Conservation (phyloP, 1,140 invertebrate species). For the Coelopa frigida region DNA sequence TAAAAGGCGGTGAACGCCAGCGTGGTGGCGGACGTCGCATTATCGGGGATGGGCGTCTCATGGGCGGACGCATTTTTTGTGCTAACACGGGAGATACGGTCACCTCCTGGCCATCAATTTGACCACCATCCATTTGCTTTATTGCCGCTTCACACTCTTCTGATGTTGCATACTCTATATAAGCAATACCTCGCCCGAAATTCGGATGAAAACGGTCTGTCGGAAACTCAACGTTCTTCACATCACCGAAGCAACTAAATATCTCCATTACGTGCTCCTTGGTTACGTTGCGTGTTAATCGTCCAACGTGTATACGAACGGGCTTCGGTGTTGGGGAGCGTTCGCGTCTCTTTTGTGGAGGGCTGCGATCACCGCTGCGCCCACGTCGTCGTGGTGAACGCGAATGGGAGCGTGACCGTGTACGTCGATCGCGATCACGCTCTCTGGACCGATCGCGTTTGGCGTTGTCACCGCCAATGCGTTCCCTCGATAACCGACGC, state of each 20-base stretch:
- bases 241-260: conserved; percentile 83
- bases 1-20: conserved; percentile 55
- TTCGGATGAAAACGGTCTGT: conserved; percentile 79
- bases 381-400: conserved; percentile 33
- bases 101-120: conserved; percentile 89
- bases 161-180: conserved; percentile 87
- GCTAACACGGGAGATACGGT: conserved; percentile 84
- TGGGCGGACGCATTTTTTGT: conserved; percentile 60
- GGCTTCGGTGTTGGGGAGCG: conserved; percentile 78
- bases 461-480: not conserved
- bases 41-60: conserved; percentile 56
- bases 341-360: conserved; percentile 50
- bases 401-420: conserved; percentile 17
- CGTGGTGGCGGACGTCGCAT: conserved; percentile 53
- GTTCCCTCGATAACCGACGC: conserved; percentile 11
- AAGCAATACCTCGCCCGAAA: conserved; percentile 83
- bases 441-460: conserved; percentile 6
- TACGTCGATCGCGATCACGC: conserved; percentile 14
- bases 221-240: conserved; percentile 86
- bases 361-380: conserved; percentile 25
- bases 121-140: conserved; percentile 98
- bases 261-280: conserved; percentile 93
- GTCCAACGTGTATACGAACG: conserved; percentile 87
- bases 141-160: conserved; percentile 97
- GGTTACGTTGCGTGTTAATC: conserved; percentile 85